phyloP scores from a whole-genome alignment of 2,797 vertebrate genomes.

The Epinephelus malabaricus region DNA sequence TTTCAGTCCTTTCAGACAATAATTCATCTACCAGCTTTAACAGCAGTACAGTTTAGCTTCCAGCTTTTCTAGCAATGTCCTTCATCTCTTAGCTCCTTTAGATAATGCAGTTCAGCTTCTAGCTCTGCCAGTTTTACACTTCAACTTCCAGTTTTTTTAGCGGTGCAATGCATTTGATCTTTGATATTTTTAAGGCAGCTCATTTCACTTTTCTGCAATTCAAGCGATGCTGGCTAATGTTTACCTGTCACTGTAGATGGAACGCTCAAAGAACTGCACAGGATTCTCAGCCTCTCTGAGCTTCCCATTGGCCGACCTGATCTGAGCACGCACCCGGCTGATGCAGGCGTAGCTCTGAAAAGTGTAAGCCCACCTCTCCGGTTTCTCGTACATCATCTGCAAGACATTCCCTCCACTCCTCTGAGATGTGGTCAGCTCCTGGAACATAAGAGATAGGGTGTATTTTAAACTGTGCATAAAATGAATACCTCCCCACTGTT shows the following conservation, averaged over 20 bases:
- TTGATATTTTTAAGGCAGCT: too few relatives aligned
- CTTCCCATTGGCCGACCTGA: slow-evolving; percentile 84
- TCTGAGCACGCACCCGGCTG: slow-evolving; percentile 93
- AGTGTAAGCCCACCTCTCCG: slow-evolving; percentile 94
- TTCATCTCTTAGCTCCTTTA: too few relatives aligned
- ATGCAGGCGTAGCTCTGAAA: slow-evolving; percentile 96
- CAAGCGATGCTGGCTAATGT: too few relatives aligned
- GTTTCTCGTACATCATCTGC: slow-evolving; percentile 95
- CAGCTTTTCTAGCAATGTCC: too few relatives aligned
- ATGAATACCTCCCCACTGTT: not conserved
- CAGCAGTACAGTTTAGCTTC: too few relatives aligned
- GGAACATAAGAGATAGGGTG: not conserved
- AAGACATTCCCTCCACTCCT: slow-evolving; percentile 93
- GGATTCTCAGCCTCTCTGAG: slow-evolving; percentile 85
- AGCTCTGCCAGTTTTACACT: too few relatives aligned
- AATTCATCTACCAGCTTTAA: too few relatives aligned
- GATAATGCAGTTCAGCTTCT: too few relatives aligned
- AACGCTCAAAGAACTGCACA: slow-evolving; percentile 93
- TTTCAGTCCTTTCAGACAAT: too few relatives aligned
- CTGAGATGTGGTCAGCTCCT: slow-evolving; percentile 94
- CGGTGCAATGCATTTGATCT: too few relatives aligned
- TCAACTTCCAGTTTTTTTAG: too few relatives aligned
- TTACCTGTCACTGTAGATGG: slow-evolving; percentile 96
- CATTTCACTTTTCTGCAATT: too few relatives aligned
- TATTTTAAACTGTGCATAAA: not conserved